Evolutionary conservation across 2,797 vertebrate genomes (phyloP).

Genomic region (Xenopus petersii): DNA sequence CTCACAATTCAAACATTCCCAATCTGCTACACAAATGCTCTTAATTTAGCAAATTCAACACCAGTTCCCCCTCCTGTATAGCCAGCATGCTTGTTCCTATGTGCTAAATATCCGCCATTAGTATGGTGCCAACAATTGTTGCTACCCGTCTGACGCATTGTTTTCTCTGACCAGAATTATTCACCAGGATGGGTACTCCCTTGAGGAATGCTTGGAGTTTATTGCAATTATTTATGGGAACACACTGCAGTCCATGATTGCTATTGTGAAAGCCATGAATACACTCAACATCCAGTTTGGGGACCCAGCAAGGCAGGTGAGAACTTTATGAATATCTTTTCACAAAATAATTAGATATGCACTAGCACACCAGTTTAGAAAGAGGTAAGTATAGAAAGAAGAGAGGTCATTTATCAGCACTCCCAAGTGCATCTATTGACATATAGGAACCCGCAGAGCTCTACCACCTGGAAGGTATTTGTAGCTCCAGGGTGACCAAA

Average conservation of each 20-base stretch:
- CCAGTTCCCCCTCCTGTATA: not conserved
- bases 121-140: no score
- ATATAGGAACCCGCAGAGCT: no score
- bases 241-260: conserved; percentile 91
- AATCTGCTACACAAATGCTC: no score
- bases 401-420: no score
- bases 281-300: conserved; percentile 86
- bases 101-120: no score
- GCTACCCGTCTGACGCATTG: not conserved
- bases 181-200: conserved; percentile 93
- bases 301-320: conserved; percentile 82
- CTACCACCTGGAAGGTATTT: no score
- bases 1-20: no score
- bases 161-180: conserved; percentile 82
- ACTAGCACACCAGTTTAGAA: not conserved
- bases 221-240: conserved; percentile 96
- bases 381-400: no score
- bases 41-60: not conserved
- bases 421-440: no score
- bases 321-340: not conserved
- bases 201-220: conserved; percentile 93
- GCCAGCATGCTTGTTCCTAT: not conserved
- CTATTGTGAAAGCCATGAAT: conserved; percentile 89
- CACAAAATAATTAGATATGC: not conserved
- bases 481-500: no score